Evolutionary conservation across 2,113 vertebrate species (phyloP), one percentile per base, ranked within the genome.

Genomic region (Eretmodus cyanostictus): DNA sequence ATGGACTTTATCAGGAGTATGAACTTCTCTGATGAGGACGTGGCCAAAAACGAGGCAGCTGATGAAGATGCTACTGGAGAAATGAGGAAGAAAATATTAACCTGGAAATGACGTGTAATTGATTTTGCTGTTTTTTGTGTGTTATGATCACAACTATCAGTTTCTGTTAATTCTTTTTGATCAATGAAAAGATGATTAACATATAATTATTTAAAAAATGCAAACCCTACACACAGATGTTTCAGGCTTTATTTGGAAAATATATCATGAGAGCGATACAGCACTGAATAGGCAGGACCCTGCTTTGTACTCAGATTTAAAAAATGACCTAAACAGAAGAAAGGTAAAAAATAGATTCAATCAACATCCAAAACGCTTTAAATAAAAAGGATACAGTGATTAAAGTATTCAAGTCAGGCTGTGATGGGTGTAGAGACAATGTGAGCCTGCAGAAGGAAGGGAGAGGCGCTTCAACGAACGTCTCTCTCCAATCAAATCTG

Each of bases 171-270:
- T 36, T 38, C 17, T 38, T 66, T 66, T 38, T 38, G 17, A 66
- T 38, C 31, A 66, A 13, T 66, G 19, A 38, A 66, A 13, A 68
- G 19, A 38, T 2, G 6, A 66, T 36, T 36, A 36, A 66, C 4
- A 66, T 63, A 63, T 63, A 63, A n/a, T 36, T 36, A 2, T 36
- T 36, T 24, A 3, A 38, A 57, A 59, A 17, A 40, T 22, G 17
- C 9, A 57, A 10, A 29, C 27, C 24, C 11, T 14, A 83, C 3
- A 45, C 34, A 38, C 13, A 61, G 7, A 66, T 22, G 22, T 14
- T 40, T 54, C 5, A 47, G 9, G 14, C 53, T 90, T 92, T 89
- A 86, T 90, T 91, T 81, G 6, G 13, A 81, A 86, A 71, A 49
- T 9, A 51, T 54, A 66, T 22, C 40, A 53, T 12, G 14, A 68